Evolutionary conservation across 2,888 invertebrate species (phyloP), one percentile per base, ranked within the genome.

Genomic region (Elegia similella): DNA sequence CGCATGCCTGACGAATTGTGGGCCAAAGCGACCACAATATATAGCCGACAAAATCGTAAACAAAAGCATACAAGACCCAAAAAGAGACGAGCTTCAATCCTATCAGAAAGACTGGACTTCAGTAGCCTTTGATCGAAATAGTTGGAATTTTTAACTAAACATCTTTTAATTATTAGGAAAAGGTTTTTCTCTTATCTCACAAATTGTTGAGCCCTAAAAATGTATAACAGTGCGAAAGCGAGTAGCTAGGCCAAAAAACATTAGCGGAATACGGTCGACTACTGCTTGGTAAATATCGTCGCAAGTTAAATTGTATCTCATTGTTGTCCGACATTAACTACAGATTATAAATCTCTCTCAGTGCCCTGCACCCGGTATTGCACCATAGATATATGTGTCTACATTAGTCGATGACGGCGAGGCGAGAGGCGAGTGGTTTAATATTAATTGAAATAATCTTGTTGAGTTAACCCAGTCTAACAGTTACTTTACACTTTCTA

Each of bases 301-400:
- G 76, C 69, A 80, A 82, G 84, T 83, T 83, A 84, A 84, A 86
- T 84, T 85, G 83, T 87, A 82, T 84, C 84, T 85, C 86, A 84
- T 86, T 86, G 86, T 86, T 79, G 76, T 75, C 65, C 78, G 79
- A 82, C 84, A 80, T 83, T 87, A 84, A 86, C 80, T 82, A 80
- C 83, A 74, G 79, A 84, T 82, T 84, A 80, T 88, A 88, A 86
- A 86, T 88, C 82, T 86, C 72, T 70, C 75, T 66, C 68, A 71
- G 72, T 76, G 80, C 77, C 73, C 76, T 66, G 70, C 64, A 63
- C 70, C 60, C 67, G 67, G 61, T 54, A 63, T 67, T 69, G 57
- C 60, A 60, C 65, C 56, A 52, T 66, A 64, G 42, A 53, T 53
- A 42, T 44, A 32, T 34, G 17, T 10, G 17, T 12, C 16, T 15